phyloP scores from a whole-genome alignment of 2,113 vertebrate genomes.

The Odontophorus gujanensis region DNA sequence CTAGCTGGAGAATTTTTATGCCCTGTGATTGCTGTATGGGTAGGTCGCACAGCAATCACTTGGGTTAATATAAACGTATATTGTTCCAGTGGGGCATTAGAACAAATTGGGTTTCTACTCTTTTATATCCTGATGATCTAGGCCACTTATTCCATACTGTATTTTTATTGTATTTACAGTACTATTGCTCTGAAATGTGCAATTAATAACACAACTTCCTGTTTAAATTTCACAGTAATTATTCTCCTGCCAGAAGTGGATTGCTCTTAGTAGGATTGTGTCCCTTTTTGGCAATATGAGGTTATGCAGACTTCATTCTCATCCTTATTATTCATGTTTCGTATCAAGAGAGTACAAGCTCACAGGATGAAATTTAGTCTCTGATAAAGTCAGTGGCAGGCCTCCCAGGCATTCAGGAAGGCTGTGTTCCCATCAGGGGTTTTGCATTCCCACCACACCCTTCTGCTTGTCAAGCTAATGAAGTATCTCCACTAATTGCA shows the following conservation, averaged over 20 bases:
- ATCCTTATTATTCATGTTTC: neutral
- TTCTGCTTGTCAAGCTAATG: constrained; percentile 26
- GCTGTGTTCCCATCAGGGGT: neutral
- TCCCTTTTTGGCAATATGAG: neutral
- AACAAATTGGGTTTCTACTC: neutral
- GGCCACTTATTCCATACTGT: neutral
- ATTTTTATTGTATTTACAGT: neutral
- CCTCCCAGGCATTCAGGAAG: neutral
- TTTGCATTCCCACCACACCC: constrained; percentile 29
- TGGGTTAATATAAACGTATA: neutral
- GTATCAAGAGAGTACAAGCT: neutral
- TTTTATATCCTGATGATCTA: neutral
- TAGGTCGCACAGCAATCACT: neutral
- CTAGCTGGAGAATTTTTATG: neutral
- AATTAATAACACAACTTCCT: constrained; percentile 18
- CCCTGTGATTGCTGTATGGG: neutral
- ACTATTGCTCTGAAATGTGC: constrained; percentile 4
- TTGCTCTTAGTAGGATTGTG: constrained; percentile 9
- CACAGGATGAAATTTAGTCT: neutral
- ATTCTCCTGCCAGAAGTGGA: neutral
- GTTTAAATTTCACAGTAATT: constrained; percentile 9
- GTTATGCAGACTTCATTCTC: neutral
- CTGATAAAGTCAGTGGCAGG: neutral
- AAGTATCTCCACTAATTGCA: constrained; percentile 6
- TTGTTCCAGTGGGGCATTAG: neutral